Percentiles rank a stretch among this genome's conserved stretches.
phyloP scores from a whole-genome alignment of 2,797 vertebrate genomes.

The Cryptoprocta ferox region DNA sequence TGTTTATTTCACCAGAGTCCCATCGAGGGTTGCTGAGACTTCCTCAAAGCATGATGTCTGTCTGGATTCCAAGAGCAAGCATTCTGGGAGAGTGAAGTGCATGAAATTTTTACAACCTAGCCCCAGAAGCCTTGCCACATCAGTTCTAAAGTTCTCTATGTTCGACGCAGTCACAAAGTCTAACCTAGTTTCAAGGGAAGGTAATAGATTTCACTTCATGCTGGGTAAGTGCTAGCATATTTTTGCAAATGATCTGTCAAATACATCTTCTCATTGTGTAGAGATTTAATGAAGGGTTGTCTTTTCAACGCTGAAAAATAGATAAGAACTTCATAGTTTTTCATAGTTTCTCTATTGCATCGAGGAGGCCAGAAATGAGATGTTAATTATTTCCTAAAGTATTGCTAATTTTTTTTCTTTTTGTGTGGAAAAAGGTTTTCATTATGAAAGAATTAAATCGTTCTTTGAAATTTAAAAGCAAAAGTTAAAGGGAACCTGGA shows the following conservation, averaged over 20 bases:
- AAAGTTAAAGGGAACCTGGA: background rate
- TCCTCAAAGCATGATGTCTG: fast-evolving
- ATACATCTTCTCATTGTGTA: background rate
- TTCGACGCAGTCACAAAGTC: background rate
- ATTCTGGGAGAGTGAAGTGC: fast-evolving
- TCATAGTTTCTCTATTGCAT: background rate
- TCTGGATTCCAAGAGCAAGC: background rate
- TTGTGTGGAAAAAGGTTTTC: background rate
- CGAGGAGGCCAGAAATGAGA: background rate
- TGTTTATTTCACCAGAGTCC: background rate
- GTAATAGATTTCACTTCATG: background rate
- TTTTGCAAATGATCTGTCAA: background rate
- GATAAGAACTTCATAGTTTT: background rate
- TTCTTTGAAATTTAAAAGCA: background rate
- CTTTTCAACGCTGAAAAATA: background rate
- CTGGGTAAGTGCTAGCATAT: background rate
- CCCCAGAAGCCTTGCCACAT: background rate
- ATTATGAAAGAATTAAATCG: background rate
- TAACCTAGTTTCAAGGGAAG: background rate
- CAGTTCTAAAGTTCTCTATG: fast-evolving
- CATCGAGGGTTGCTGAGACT: fast-evolving
- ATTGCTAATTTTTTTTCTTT: background rate
- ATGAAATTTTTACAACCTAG: fast-evolving
- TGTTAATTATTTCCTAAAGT: background rate
- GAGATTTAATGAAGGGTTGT: background rate